Percentiles rank a stretch among this genome's conserved stretches.
phyloP scores from a whole-genome alignment of 2,888 invertebrate species.

The Ormyrus thymus region DNA sequence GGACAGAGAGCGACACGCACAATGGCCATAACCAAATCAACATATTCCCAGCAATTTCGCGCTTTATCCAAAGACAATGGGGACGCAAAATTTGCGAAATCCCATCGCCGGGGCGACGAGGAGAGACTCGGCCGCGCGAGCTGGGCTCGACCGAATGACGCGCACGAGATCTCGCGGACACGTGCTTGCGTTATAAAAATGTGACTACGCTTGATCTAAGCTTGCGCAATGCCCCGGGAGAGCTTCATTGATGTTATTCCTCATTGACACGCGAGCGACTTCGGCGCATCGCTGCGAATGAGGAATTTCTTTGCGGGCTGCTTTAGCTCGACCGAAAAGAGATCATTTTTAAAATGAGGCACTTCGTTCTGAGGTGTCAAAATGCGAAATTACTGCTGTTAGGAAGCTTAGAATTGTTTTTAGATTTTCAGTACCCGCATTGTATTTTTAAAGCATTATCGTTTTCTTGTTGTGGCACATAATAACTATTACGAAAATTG shows the following conservation, averaged over 20 bases:
- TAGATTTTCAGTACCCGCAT: neutral
- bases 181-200: constrained; percentile 8
- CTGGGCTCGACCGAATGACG: neutral
- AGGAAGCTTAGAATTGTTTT: neutral
- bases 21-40: neutral
- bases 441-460: neutral
- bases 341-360: neutral
- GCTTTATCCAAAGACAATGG: neutral
- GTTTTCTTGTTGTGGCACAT: too few species aligned
- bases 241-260: constrained; percentile 20
- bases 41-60: neutral
- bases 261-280: neutral
- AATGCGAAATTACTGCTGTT: neutral
- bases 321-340: neutral
- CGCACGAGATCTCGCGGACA: constrained; percentile 8
- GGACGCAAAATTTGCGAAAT: neutral
- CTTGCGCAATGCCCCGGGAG: constrained; percentile 14
- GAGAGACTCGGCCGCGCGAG: neutral
- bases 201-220: constrained; percentile 6
- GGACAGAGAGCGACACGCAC: neutral
- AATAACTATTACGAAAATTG: too few species aligned
- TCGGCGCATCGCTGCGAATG: neutral
- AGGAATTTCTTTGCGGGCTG: neutral
- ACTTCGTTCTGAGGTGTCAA: neutral
- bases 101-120: neutral